phyloP scores from a whole-genome alignment of 1,140 invertebrate genomes.

The Galleria mellonella region DNA sequence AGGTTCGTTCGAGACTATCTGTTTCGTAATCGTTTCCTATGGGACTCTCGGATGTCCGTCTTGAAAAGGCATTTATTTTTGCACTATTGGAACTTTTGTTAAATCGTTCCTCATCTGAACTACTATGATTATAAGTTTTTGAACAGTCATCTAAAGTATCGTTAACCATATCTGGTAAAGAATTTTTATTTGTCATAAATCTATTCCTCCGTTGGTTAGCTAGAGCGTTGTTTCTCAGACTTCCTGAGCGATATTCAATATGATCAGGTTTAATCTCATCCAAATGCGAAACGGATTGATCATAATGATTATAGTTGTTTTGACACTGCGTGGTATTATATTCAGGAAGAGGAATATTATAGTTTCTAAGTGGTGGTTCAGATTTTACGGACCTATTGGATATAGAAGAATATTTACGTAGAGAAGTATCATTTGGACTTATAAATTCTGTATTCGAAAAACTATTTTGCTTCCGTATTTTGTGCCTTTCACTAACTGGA shows the following conservation, averaged over 20 bases:
- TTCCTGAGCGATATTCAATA: conserved; percentile 30
- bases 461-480: conserved; percentile 49
- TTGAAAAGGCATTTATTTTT: conserved; percentile 17
- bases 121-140: conserved; percentile 50
- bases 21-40: conserved; percentile 81
- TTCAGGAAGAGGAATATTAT: conserved; percentile 58
- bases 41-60: conserved; percentile 39
- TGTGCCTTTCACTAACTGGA: conserved; percentile 30
- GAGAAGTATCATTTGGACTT: conserved; percentile 22
- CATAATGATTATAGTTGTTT: conserved; percentile 26
- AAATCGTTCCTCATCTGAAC: conserved; percentile 51
- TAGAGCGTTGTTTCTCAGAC: conserved; percentile 23
- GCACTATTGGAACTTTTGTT: conserved; percentile 16
- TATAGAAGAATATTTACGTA: conserved; percentile 34
- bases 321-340: conserved; percentile 31
- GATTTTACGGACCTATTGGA: conserved; percentile 53
- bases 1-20: conserved; percentile 84
- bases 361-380: conserved; percentile 54
- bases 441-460: conserved; percentile 31
- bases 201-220: conserved; percentile 39
- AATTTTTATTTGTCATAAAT: conserved; percentile 61
- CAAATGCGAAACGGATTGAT: conserved; percentile 36
- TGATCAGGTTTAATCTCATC: conserved; percentile 42
- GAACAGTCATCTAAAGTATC: conserved; percentile 73
- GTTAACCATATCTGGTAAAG: conserved; percentile 77